phyloP scores from a whole-genome alignment of 2,113 vertebrate genomes.

The Callochromis pleurospilus region DNA sequence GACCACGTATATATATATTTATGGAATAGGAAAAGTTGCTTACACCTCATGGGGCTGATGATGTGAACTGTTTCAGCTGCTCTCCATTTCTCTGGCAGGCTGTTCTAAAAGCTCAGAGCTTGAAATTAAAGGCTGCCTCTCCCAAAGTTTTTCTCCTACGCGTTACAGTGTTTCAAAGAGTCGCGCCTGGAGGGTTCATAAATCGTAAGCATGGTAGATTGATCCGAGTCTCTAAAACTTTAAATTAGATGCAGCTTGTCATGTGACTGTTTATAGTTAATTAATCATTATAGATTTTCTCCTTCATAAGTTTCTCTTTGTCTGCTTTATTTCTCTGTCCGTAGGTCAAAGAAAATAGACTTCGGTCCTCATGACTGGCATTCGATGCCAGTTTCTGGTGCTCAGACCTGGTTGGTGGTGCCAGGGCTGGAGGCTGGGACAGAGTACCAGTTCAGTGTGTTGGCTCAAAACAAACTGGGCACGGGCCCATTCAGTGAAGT shows the following conservation, averaged over 20 bases:
- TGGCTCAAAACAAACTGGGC: slow-evolving; percentile 98
- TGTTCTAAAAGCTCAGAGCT: not conserved
- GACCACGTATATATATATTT: not conserved
- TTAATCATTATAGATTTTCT: not conserved
- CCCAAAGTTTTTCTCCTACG: not conserved
- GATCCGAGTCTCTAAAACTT: not conserved
- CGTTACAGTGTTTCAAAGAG: not conserved
- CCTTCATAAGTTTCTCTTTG: not conserved
- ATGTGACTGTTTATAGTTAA: not conserved
- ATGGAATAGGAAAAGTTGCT: not conserved
- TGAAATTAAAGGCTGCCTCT: not conserved
- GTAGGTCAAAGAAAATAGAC: slow-evolving; percentile 92
- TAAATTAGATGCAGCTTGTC: not conserved
- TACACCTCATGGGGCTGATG: not conserved
- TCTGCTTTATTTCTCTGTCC: not conserved
- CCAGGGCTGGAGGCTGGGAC: slow-evolving; percentile 92
- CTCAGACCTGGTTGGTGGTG: slow-evolving; percentile 88
- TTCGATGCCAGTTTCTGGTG: slow-evolving; percentile 85
- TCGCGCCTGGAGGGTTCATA: not conserved
- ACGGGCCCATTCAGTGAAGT: slow-evolving; percentile 99
- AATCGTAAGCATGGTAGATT: not conserved
- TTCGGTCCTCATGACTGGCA: slow-evolving; percentile 97
- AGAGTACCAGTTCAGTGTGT: slow-evolving; percentile 97
- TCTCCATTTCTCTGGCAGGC: not conserved
- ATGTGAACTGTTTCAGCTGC: not conserved